Evolutionary conservation across 1,140 invertebrate genomes (phyloP), one percentile per base, ranked within the genome.

Genomic region (Delia radicum): DNA sequence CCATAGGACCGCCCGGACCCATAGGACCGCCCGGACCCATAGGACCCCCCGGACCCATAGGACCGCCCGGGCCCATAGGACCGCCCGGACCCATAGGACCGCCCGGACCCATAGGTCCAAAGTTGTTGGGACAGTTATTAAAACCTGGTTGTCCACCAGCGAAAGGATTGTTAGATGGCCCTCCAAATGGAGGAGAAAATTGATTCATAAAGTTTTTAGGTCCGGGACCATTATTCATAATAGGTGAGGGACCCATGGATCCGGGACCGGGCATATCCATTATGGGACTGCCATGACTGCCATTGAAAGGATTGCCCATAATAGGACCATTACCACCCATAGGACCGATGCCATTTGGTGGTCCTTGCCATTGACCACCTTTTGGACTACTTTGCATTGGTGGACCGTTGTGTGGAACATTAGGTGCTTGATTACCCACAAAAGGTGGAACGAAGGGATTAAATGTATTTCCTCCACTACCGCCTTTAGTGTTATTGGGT

Each of bases 31-130:
- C 83, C 6, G 37, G 37, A 1, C 37, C 33, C 42, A 87, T 87
- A 10, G 86, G 75, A 1, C 81, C 82, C 55, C 87, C 85, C 15
- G 84, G 86, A 18, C 77, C 77, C 18, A 73, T 74, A 18, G 83
- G 81, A 15, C 80, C 83, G n/a, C n/a, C n/a, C n/a, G n/a, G n/a
- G n/a, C n/a, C n/a, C n/a, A n/a, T n/a, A n/a, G n/a, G n/a, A n/a
- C n/a, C n/a, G 1, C 80, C 83, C 6, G 37, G 37, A 1, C 37
- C 33, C 42, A 87, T 87, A 10, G 86, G 75, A 0, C 81, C 83
- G 61, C 87, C 85, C 15, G 84, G 86, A 21, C 77, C 77, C 26
- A 74, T 74, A 24, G 83, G 81, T 18, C 80, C 83, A 61, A 75
- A 83, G 26, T 69, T 69, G 73, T 79, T 78, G 67, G 76, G 21